Evolutionary conservation across 1,140 invertebrate genomes (phyloP), one percentile per base, ranked within the genome.

Genomic region (Leptinotarsa lineolata): DNA sequence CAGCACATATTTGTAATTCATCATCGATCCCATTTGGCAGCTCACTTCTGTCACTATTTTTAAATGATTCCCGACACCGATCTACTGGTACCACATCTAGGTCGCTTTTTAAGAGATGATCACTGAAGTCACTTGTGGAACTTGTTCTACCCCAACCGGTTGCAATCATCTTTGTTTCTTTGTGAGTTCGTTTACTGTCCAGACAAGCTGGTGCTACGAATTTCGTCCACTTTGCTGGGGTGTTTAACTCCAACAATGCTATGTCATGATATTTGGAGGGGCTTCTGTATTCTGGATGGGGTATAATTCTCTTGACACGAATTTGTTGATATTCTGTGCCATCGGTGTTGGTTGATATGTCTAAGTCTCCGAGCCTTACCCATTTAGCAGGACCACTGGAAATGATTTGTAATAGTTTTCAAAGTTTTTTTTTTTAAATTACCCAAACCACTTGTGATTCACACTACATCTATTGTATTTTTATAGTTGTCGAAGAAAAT

Each of bases 101-200:
- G 24, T 30, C 2, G 5, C 89, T 88, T 78, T 89, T 88, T 0
- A 86, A 78, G 39, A 89, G 80, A 76, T 85, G 80, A 5, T 83
- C 77, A 4, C 87, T 87, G 18, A 78, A 81, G 1, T 78, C 66
- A 1, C 84, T 84, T 2, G 85, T 75, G 74, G 82, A 83, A 12
- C 82, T 82, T 0, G 82, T 84, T 15, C 76, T 75, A n/a, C 81
- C 81, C 80, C 80, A 82, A 12, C 81, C 81, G 13, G 72, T 72
- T 16, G 80, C 46, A 1, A 44, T 70, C 72, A 69, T 45, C 13
- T 46, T 5, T 46, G 5, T 46, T 46, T 70, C 18, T 44, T 65
- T n/a, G 8, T 21, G n/a, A 8, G 8, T 61, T 61, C 59, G 90
- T 88, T 4, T 5, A 13, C 5, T 30, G 24, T 66, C 12, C 21